A percentile compares a stretch with the other conserved stretches of the same genome.
Conservation (phyloP, 2,113 vertebrate genomes). For the Petromus typicus region DNA sequence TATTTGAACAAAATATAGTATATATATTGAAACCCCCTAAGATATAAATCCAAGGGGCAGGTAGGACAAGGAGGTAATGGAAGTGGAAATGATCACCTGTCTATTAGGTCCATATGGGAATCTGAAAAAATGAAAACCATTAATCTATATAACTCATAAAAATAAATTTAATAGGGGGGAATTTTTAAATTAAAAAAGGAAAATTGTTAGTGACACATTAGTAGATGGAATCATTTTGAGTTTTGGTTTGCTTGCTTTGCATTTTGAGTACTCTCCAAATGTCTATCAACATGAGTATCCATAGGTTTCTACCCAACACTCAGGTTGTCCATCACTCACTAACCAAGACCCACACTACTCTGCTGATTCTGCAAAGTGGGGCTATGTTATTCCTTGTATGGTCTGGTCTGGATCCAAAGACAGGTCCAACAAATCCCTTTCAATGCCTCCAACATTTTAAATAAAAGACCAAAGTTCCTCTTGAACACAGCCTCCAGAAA, state of each 20-base stretch:
- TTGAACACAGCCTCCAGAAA: neutral
- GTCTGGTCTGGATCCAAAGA: neutral
- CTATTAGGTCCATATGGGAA: neutral
- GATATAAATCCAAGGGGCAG: neutral
- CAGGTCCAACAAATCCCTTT: too few species aligned
- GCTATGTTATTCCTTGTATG: too few species aligned
- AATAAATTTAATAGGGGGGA: neutral
- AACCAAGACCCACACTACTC: neutral
- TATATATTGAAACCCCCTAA: neutral
- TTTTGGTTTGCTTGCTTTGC: neutral
- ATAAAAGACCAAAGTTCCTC: neutral
- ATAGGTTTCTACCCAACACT: neutral
- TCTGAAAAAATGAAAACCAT: neutral
- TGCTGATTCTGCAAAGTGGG: neutral
- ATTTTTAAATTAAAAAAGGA: neutral
- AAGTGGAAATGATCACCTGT: neutral
- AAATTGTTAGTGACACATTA: neutral
- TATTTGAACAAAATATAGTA: neutral
- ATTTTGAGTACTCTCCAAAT: neutral
- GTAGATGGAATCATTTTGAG: neutral
- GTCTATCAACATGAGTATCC: neutral
- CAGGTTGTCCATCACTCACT: neutral
- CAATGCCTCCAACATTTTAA: too few species aligned
- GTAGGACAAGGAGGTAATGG: neutral
- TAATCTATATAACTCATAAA: neutral